phyloP scores from a whole-genome alignment of 2,888 invertebrate species.

The Drosophila rubida region DNA sequence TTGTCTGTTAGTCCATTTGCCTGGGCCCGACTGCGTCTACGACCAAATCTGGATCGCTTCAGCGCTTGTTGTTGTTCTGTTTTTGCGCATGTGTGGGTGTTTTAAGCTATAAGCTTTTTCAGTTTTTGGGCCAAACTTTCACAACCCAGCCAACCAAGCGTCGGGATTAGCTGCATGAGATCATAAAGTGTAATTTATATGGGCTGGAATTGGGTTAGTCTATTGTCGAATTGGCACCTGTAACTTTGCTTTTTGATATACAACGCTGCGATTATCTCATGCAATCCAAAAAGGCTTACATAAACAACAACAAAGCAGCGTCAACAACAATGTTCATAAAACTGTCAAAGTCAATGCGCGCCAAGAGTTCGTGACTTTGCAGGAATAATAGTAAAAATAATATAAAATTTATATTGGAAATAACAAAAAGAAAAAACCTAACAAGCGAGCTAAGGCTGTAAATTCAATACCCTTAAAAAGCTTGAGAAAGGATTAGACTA shows the following conservation, averaged over 20 bases:
- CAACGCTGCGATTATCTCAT: constrained; percentile 64
- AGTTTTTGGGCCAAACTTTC: constrained; percentile 50
- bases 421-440: constrained; percentile 12
- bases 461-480: constrained; percentile 22
- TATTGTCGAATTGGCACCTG: constrained; percentile 34
- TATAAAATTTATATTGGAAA: constrained; percentile 16
- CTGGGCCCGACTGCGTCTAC: constrained; percentile 21
- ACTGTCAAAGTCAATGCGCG: constrained; percentile 55
- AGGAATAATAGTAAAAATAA: constrained; percentile 55
- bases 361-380: constrained; percentile 68
- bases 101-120: constrained; percentile 16
- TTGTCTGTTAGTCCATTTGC: constrained; percentile 14
- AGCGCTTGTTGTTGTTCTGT: constrained; percentile 25
- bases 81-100: constrained; percentile 44
- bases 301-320: constrained; percentile 13
- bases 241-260: constrained; percentile 29
- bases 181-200: constrained; percentile 39
- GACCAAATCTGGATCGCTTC: constrained; percentile 43
- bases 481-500: no score
- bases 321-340: constrained; percentile 21
- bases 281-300: constrained; percentile 39
- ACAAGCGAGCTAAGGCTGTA: background rate
- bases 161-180: constrained; percentile 54
- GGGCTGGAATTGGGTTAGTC: constrained; percentile 35
- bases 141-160: constrained; percentile 34